Evolutionary conservation across 2,113 vertebrate genomes (phyloP).

Genomic region (Phoenicopterus ruber): DNA sequence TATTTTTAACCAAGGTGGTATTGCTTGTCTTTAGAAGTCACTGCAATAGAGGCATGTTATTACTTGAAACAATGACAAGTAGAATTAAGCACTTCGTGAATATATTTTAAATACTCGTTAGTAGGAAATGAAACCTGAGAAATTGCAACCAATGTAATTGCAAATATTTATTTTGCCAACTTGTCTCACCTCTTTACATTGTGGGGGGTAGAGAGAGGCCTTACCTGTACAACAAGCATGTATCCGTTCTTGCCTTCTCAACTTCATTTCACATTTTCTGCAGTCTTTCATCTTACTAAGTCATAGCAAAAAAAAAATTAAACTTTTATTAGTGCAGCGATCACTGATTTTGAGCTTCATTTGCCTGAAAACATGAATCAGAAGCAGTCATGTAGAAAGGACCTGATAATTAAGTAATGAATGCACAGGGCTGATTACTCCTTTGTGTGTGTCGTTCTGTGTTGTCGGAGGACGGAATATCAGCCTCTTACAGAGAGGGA

Average conservation of each 20-base stretch:
- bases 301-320: neutral
- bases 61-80: neutral
- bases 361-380: conserved; percentile 6
- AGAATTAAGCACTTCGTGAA: neutral
- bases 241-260: neutral
- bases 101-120: neutral
- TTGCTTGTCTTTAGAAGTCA: neutral
- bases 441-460: neutral
- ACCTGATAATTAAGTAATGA: conserved; percentile 28
- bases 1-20: neutral
- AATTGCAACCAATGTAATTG: neutral
- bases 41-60: accelerated
- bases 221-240: neutral
- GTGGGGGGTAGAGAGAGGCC: neutral
- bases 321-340: neutral
- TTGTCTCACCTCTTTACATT: neutral
- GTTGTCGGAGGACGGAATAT: neutral
- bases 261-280: neutral
- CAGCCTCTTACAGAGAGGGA: neutral
- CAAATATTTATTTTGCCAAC: neutral
- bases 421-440: neutral
- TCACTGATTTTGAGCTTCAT: conserved; percentile 32
- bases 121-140: neutral
- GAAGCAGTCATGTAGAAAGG: neutral
- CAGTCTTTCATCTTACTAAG: neutral